phyloP scores from a whole-genome alignment of 1,140 invertebrate species.

The Geopemphigus sp. region DNA sequence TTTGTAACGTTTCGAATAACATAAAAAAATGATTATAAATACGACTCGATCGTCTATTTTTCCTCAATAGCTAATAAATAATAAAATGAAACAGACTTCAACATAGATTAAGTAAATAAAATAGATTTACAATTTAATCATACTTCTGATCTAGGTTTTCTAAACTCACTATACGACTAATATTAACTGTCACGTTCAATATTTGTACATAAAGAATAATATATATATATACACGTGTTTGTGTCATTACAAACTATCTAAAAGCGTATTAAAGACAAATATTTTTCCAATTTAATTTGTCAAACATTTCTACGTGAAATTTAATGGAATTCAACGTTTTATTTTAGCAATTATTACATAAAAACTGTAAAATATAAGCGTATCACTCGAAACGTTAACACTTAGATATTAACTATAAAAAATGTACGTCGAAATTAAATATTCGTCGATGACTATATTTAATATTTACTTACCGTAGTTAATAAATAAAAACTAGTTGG shows the following conservation, averaged over 20 bases:
- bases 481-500: too few relatives aligned
- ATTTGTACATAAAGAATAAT: neutral
- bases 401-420: too few relatives aligned
- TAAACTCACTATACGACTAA: conserved; percentile 10
- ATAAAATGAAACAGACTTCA: neutral
- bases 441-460: too few relatives aligned
- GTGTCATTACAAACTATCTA: neutral
- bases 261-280: neutral
- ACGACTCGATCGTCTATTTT: neutral
- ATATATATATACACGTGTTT: neutral
- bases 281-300: conserved; percentile 25
- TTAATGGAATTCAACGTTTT: neutral
- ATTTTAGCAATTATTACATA: neutral
- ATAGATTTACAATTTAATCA: conserved; percentile 25
- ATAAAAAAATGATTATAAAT: neutral
- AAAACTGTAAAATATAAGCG: neutral
- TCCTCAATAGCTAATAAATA: neutral
- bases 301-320: neutral
- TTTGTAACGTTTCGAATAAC: neutral
- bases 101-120: neutral
- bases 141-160: neutral
- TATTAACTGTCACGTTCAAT: conserved; percentile 29
- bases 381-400: too few relatives aligned
- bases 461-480: too few relatives aligned
- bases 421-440: too few relatives aligned